Evolutionary conservation across 2,888 invertebrate genomes (phyloP), one percentile per base, ranked within the genome.

Genomic region (Zaprionus lineosus): DNA sequence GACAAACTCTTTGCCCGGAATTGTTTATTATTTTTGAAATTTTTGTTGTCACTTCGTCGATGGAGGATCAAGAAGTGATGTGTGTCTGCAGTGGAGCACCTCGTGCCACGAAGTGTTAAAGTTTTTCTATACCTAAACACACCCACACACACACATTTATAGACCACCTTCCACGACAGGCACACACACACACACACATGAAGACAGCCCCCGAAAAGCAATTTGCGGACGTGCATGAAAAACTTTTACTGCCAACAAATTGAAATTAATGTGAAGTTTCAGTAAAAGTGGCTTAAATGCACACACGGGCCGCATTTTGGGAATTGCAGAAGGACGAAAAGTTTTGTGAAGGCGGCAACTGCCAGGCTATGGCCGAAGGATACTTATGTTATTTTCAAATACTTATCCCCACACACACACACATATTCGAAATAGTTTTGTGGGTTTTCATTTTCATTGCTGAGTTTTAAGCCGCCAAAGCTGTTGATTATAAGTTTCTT

Each of bases 231-330:
- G 85, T 84, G 85, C 75, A 86, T 75, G 78, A 68, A 84, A 86
- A 84, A 84, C 81, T 84, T 84, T 77, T 74, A 85, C 84, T 76
- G 76, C 65, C 73, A 86, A 82, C 84, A 86, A 86, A 86, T 86
- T 86, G 86, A 86, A 87, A 86, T 86, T 86, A 86, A 86, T 86
- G 86, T 82, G 82, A 85, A 86, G 82, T 84, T 87, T 71, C 75
- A 84, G 77, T 69, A 74, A 86, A 86, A 85, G 84, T 86, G 87
- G 82, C 86, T 85, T 84, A 85, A 84, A 78, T 82, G 87, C 84
- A 82, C 86, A 76, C 86, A 86, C 82, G 86, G 86, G 87, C 77
- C 86, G 82, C 86, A 87, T 86, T 86, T 84, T 71, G 78, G 85
- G 78, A 84, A 86, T 82, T 86, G 77, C 86, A 75, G 58, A 53